Conservation (phyloP, 2,113 vertebrate genomes). For the Tetrax tetrax region DNA sequence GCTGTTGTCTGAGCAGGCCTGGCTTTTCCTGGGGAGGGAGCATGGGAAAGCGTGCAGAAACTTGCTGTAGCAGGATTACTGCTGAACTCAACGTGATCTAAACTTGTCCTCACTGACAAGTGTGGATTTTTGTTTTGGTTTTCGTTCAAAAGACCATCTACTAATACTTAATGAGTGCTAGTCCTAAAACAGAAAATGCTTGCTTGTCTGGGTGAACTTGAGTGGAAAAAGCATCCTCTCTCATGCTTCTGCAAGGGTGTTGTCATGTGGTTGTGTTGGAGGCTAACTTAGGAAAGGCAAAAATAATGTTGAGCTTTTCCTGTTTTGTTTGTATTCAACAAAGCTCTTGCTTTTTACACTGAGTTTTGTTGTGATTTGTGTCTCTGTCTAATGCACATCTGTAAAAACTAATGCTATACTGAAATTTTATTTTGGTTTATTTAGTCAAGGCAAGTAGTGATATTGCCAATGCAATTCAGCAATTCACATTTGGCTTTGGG, state of each 20-base stretch:
- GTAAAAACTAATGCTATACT: neutral
- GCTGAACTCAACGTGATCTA: constrained; percentile 48
- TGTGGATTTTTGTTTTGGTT: constrained; percentile 54
- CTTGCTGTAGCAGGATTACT: constrained; percentile 66
- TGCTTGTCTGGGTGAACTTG: neutral
- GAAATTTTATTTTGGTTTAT: neutral
- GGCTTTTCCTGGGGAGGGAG: constrained; percentile 8
- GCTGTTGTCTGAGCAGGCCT: constrained; percentile 56
- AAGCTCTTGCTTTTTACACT: neutral
- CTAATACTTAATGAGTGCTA: constrained; percentile 48
- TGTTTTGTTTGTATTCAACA: neutral
- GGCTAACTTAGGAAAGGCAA: neutral
- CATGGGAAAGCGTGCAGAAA: constrained; percentile 51
- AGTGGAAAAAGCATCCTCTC: neutral
- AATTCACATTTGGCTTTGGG: neutral
- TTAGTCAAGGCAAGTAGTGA: neutral
- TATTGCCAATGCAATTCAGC: neutral
- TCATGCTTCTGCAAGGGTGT: neutral
- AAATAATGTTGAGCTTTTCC: neutral
- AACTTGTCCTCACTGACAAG: constrained; percentile 23
- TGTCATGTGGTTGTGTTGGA: accelerated
- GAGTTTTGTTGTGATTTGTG: neutral
- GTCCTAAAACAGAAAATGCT: constrained; percentile 9
- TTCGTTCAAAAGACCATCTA: constrained; percentile 37
- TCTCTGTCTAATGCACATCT: neutral